Conservation (phyloP, 1,140 invertebrate species). For the Aphidius gifuensis region DNA sequence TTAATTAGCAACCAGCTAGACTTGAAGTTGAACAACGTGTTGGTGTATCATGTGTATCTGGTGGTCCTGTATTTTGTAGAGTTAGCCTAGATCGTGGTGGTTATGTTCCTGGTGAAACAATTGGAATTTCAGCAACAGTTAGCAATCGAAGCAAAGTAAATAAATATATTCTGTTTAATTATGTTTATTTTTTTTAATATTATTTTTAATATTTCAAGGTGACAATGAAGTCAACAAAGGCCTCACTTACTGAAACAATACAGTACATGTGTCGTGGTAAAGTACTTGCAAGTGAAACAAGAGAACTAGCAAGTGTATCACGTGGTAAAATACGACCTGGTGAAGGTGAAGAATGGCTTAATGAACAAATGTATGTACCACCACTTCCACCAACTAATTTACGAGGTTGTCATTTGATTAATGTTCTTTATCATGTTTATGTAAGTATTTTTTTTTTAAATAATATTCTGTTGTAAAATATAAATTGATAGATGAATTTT, state of each 20-base stretch:
- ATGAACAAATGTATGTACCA: conserved; percentile 89
- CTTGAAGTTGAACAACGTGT: conserved; percentile 88
- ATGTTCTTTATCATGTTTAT: conserved; percentile 91
- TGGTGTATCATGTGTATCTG: conserved; percentile 80
- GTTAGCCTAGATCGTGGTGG: conserved; percentile 86
- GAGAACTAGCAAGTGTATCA: conserved; percentile 77
- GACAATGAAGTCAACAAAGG: conserved; percentile 55
- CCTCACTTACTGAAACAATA: conserved; percentile 69
- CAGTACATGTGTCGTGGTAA: conserved; percentile 85
- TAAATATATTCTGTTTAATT: conserved; percentile 13
- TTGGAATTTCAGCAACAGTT: conserved; percentile 81
- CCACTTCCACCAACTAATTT: conserved; percentile 93
- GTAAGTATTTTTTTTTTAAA: conserved; percentile 62
- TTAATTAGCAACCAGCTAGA: conserved; percentile 81
- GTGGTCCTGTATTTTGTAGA: conserved; percentile 77
- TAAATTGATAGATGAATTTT: conserved; percentile 20
- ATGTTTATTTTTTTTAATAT: conserved; percentile 6
- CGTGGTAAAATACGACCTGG: conserved; percentile 81
- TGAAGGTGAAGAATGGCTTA: conserved; percentile 81
- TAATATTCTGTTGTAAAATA: neutral
- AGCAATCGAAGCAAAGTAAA: conserved; percentile 79
- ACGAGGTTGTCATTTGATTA: conserved; percentile 91
- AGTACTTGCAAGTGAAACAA: conserved; percentile 80
- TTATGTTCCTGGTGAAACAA: conserved; percentile 90
- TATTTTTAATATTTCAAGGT: conserved; percentile 34